phyloP scores from a whole-genome alignment of 2,888 invertebrate genomes.

The Andrena minutula region DNA sequence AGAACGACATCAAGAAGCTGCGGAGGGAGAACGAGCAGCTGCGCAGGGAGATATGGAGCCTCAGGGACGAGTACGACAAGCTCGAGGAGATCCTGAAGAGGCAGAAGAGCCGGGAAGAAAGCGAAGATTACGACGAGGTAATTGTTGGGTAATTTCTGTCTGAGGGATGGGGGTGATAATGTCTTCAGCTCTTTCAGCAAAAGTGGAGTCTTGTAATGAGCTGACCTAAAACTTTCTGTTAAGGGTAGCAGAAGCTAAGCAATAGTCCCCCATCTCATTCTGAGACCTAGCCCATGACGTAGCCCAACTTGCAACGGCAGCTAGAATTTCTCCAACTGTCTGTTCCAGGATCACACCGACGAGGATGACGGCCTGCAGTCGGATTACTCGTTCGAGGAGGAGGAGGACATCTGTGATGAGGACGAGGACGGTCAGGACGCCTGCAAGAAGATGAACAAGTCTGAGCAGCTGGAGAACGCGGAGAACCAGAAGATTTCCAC shows the following conservation, averaged over 20 bases:
- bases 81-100: conserved; percentile 91
- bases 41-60: conserved; percentile 93
- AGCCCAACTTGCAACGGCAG: no score
- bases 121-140: conserved; percentile 81
- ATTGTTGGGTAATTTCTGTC: no score
- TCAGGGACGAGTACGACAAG: conserved; percentile 95
- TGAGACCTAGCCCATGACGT: not conserved
- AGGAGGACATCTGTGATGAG: conserved; percentile 76
- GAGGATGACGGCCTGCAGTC: conserved; percentile 72
- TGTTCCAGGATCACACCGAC: conserved; percentile 77
- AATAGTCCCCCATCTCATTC: not conserved
- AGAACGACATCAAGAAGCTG: conserved; percentile 95
- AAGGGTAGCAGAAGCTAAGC: no score
- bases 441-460: conserved; percentile 73
- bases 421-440: conserved; percentile 80
- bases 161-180: not conserved
- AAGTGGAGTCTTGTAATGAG: not conserved
- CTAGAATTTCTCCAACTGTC: not conserved
- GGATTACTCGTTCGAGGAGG: conserved; percentile 76
- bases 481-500: conserved; percentile 85
- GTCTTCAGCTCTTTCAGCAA: not conserved
- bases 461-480: conserved; percentile 80
- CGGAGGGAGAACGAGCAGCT: conserved; percentile 95
- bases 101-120: conserved; percentile 79
- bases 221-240: no score